Evolutionary conservation across 2,888 invertebrate genomes (phyloP).

Genomic region (Altica lythri): DNA sequence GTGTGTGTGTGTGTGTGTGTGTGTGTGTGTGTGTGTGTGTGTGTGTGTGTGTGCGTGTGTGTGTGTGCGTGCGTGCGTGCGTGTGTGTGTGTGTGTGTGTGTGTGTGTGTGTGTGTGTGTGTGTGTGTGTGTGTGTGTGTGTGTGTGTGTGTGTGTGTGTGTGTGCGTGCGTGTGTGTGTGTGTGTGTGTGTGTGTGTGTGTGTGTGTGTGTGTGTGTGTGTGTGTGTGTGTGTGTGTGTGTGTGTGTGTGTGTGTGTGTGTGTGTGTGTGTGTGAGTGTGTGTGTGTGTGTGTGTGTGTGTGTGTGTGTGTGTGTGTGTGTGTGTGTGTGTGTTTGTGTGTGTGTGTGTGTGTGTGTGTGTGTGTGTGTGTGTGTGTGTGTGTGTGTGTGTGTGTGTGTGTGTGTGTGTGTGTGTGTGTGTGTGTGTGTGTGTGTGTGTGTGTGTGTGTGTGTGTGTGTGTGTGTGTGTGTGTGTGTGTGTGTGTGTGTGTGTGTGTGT

Average conservation of each 20-base stretch:
- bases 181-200: slow-evolving; percentile 5
- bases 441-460: not conserved
- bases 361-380: not conserved
- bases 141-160: slow-evolving; percentile 5
- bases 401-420: not conserved
- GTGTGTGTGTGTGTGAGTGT: slow-evolving; percentile 4
- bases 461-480: not conserved
- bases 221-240: slow-evolving; percentile 5
- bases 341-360: not conserved
- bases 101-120: slow-evolving; percentile 5
- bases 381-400: not conserved
- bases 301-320: slow-evolving; percentile 5
- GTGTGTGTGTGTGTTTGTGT: not conserved
- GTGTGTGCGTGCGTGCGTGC: slow-evolving; percentile 2
- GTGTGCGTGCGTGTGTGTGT: slow-evolving; percentile 4
- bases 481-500: not conserved
- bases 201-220: slow-evolving; percentile 5
- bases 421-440: not conserved
- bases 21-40: slow-evolving; percentile 5
- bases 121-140: slow-evolving; percentile 5
- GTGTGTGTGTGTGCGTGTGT: slow-evolving; percentile 5
- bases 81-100: slow-evolving; percentile 5
- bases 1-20: slow-evolving; percentile 5
- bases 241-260: slow-evolving; percentile 5
- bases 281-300: slow-evolving; percentile 5